A percentile compares a stretch with the other conserved stretches of the same genome.
Conservation (phyloP, 2,113 vertebrate genomes). For the Steatornis caripensis region DNA sequence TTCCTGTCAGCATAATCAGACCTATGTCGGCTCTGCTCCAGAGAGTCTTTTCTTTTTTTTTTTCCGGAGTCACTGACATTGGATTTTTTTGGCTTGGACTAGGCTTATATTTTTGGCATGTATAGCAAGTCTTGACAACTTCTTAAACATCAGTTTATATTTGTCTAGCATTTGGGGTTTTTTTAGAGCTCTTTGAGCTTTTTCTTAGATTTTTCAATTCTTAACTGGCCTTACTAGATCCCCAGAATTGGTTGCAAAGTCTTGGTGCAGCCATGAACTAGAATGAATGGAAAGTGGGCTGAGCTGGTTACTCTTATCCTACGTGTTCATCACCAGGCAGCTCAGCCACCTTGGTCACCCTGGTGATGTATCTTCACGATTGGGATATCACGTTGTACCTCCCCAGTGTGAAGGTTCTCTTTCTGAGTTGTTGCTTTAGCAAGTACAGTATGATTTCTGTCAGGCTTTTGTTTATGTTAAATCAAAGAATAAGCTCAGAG, state of each 20-base stretch:
- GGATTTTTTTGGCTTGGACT: background rate
- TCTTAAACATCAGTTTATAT: background rate
- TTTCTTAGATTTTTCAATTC: background rate
- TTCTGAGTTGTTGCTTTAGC: background rate
- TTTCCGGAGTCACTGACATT: background rate
- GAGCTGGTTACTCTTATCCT: background rate
- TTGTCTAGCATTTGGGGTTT: background rate
- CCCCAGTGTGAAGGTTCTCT: background rate
- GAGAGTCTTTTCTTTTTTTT: background rate
- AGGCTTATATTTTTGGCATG: background rate
- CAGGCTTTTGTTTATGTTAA: background rate
- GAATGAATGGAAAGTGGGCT: accelerated
- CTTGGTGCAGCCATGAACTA: background rate
- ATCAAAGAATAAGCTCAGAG: background rate
- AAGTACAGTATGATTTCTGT: background rate
- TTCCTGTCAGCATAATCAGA: conserved; percentile 1
- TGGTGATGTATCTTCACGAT: background rate
- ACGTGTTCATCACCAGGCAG: accelerated
- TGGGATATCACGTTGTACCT: background rate
- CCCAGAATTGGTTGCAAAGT: background rate
- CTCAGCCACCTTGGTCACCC: background rate
- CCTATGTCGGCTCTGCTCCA: background rate
- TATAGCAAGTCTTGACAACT: background rate
- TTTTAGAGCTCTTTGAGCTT: background rate
- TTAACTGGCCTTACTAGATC: background rate